Conservation (phyloP, 2,797 vertebrate genomes). For the Rallus crepitans region DNA sequence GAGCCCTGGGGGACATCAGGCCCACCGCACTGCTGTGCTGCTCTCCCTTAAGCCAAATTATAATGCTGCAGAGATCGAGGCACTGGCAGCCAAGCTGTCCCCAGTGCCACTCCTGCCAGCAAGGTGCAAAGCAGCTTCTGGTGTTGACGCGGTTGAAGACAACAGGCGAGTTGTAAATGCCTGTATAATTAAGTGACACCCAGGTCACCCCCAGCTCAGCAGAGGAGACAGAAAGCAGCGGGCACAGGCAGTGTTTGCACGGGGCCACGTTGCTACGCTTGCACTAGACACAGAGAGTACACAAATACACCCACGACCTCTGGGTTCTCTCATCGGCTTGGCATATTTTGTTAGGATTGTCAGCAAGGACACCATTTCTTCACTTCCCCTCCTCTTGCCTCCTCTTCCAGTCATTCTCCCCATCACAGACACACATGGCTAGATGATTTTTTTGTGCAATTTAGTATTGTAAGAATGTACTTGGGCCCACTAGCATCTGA, state of each 20-base stretch:
- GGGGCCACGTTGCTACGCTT: not conserved
- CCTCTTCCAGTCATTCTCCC: not conserved
- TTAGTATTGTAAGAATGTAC: not conserved
- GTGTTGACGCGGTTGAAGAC: rapidly evolving
- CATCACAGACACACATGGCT: not conserved
- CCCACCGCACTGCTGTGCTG: not conserved
- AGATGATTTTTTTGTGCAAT: not conserved
- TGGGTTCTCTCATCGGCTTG: not conserved
- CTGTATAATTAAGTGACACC: not conserved
- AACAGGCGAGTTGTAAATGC: not conserved
- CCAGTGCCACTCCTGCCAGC: not conserved
- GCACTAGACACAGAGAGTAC: not conserved
- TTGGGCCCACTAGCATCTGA: not conserved
- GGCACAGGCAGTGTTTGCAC: rapidly evolving
- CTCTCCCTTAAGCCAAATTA: not conserved
- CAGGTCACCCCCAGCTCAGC: rapidly evolving
- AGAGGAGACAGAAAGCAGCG: not conserved
- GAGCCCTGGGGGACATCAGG: not conserved
- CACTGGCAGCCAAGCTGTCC: not conserved
- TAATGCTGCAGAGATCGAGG: not conserved
- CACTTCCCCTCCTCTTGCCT: not conserved
- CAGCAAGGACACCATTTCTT: not conserved
- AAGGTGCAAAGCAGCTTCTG: not conserved
- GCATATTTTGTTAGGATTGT: not conserved
- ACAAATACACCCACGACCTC: not conserved